Conservation (phyloP, 1,140 invertebrate genomes). For the Melanaphis sacchari region DNA sequence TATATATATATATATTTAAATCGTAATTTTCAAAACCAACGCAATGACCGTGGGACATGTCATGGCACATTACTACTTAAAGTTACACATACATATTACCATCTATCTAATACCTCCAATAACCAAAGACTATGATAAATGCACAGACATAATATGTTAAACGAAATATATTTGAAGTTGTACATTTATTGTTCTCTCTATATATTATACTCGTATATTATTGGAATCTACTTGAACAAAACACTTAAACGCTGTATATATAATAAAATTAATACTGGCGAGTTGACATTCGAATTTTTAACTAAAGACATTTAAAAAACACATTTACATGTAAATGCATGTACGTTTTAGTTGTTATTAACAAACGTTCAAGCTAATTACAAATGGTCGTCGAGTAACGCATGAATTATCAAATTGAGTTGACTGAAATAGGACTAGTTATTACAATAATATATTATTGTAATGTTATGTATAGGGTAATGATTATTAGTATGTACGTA, state of each 20-base stretch:
- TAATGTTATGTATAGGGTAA: not conserved
- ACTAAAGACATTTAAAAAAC: not conserved
- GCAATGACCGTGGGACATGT: not conserved
- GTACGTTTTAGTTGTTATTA: not conserved
- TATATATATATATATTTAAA: not conserved
- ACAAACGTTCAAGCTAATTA: conserved; percentile 1
- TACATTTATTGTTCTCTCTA: not conserved
- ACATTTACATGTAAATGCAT: not conserved
- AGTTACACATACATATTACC: not conserved
- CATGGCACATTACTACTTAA: not conserved
- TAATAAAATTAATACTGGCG: not conserved
- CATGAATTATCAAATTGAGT: not conserved
- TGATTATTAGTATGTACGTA: not conserved
- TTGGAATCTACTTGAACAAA: not conserved
- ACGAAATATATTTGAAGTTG: not conserved
- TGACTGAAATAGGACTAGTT: not conserved
- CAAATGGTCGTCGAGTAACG: not conserved
- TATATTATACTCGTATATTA: not conserved
- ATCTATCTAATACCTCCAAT: not conserved
- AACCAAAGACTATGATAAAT: not conserved
- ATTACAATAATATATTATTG: not conserved
- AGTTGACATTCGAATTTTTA: not conserved
- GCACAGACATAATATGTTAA: not conserved
- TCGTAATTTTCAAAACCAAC: not conserved
- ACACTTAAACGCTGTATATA: not conserved